Evolutionary conservation across 2,113 vertebrate species (phyloP).

Genomic region (Podocnemis expansa): DNA sequence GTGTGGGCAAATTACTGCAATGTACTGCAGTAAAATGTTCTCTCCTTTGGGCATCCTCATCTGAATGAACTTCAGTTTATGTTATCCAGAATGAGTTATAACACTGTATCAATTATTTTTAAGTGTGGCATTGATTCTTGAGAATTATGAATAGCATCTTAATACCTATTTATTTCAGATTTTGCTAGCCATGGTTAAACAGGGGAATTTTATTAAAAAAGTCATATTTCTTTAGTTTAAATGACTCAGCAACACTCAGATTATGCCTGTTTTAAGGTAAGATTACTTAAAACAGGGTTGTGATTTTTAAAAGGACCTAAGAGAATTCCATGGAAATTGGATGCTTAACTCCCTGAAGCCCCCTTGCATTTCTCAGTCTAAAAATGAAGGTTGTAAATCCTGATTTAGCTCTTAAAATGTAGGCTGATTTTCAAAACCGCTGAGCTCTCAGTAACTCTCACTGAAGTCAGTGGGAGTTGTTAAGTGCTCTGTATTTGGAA

Average conservation of each 20-base stretch:
- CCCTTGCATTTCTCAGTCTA: not conserved
- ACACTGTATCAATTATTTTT: not conserved
- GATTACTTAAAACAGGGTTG: no score
- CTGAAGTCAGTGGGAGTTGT: not conserved
- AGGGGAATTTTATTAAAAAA: slow-evolving; percentile 41
- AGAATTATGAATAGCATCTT: slow-evolving; percentile 19
- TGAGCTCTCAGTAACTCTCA: not conserved
- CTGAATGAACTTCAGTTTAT: slow-evolving; percentile 32
- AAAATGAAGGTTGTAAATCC: not conserved
- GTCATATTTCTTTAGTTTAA: slow-evolving; percentile 39
- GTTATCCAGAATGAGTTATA: slow-evolving; percentile 38
- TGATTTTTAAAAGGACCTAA: slow-evolving; percentile 20
- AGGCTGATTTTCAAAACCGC: not conserved
- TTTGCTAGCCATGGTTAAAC: slow-evolving; percentile 19
- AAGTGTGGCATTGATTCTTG: slow-evolving; percentile 23
- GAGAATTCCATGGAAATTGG: not conserved
- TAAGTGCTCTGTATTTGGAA: not conserved
- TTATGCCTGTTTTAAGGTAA: not conserved
- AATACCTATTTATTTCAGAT: slow-evolving; percentile 22
- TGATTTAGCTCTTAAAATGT: slow-evolving; percentile 18
- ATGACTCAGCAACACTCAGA: slow-evolving; percentile 31
- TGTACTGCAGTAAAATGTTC: slow-evolving; percentile 35
- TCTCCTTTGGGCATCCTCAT: slow-evolving; percentile 31
- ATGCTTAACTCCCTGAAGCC: slow-evolving; percentile 15
- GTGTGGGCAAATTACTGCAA: not conserved